These are phyloP conservation scores for Lucinisca nassula DNA, from an alignment of 2,888 invertebrate species.

Conservation along the genomic window DNA sequence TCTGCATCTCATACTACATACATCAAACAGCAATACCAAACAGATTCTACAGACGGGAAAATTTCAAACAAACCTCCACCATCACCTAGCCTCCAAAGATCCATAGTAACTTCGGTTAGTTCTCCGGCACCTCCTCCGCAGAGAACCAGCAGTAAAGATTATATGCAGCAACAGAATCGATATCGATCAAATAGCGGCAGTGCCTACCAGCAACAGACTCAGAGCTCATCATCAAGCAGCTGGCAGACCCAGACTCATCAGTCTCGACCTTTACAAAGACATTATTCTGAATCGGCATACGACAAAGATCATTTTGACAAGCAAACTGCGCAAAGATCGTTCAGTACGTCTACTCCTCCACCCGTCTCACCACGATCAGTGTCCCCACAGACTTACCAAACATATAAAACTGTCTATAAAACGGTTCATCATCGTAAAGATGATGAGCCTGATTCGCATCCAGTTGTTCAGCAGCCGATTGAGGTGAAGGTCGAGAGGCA, in stretches of 20 bases:
- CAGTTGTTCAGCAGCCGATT: conserved; percentile 38
- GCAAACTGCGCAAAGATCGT: conserved; percentile 57
- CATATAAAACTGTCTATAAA: conserved; percentile 76
- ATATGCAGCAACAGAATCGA: conserved; percentile 72
- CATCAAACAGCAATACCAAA: conserved; percentile 64
- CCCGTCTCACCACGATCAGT: conserved; percentile 71
- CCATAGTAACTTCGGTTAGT: conserved; percentile 58
- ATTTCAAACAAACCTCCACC: conserved; percentile 79
- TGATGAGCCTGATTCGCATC: conserved; percentile 65
- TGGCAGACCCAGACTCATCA: conserved; percentile 61
- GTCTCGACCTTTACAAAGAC: conserved; percentile 56
- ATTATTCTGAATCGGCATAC: conserved; percentile 67
- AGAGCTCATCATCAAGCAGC: conserved; percentile 31
- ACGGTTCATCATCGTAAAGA: conserved; percentile 73
- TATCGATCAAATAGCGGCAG: conserved; percentile 77
- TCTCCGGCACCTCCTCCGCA: conserved; percentile 74
- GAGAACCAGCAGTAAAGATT: conserved; percentile 82
- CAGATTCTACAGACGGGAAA: conserved; percentile 57
- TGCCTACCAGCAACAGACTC: conserved; percentile 31
- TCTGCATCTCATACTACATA: conserved; percentile 65
- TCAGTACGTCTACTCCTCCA: conserved; percentile 64
- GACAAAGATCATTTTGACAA: conserved; percentile 62
- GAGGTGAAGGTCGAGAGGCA: conserved; percentile 66
- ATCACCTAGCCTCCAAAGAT: conserved; percentile 76
- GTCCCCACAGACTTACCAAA: conserved; percentile 73